Evolutionary conservation across 1,140 invertebrate species (phyloP).

Genomic region (Bemisia tabaci): DNA sequence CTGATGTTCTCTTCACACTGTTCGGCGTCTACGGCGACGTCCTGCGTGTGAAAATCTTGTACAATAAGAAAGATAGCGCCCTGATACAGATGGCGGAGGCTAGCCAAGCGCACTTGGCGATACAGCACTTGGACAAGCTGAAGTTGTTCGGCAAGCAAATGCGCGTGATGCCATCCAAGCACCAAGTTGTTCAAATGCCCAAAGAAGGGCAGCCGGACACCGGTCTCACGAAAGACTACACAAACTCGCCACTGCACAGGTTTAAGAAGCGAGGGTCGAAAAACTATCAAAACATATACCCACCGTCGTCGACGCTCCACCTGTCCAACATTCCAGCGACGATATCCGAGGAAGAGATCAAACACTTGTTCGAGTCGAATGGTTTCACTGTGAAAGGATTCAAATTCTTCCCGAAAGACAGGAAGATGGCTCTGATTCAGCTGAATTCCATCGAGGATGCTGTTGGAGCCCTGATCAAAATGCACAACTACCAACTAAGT

Average conservation of each 20-base stretch:
- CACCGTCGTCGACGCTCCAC: slow-evolving; percentile 93
- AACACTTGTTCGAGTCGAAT: slow-evolving; percentile 71
- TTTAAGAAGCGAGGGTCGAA: slow-evolving; percentile 99
- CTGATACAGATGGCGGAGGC: slow-evolving; percentile 97
- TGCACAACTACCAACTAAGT: slow-evolving; percentile 91
- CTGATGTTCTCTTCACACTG: neutral
- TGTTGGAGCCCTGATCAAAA: slow-evolving; percentile 89
- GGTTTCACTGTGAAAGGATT: slow-evolving; percentile 77
- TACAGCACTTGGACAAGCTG: slow-evolving; percentile 95
- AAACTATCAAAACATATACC: slow-evolving; percentile 99
- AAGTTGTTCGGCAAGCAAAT: slow-evolving; percentile 93
- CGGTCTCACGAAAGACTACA: slow-evolving; percentile 94
- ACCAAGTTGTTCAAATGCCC: slow-evolving; percentile 94
- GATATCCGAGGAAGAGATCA: slow-evolving; percentile 77
- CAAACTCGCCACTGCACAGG: slow-evolving; percentile 87
- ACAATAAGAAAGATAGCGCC: slow-evolving; percentile 99
- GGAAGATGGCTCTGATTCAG: slow-evolving; percentile 98
- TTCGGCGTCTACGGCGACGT: slow-evolving; percentile 97
- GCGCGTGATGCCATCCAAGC: slow-evolving; percentile 93
- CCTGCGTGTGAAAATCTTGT: slow-evolving; percentile 97
- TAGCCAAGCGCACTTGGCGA: slow-evolving; percentile 93
- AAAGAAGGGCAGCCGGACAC: slow-evolving; percentile 97
- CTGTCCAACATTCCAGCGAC: slow-evolving; percentile 98
- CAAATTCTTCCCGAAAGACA: slow-evolving; percentile 95
- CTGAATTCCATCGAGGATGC: slow-evolving; percentile 89